A percentile compares a stretch with the other conserved stretches of the same genome.
Conservation (phyloP, 2,797 vertebrate species). For the Coilia nasus region DNA sequence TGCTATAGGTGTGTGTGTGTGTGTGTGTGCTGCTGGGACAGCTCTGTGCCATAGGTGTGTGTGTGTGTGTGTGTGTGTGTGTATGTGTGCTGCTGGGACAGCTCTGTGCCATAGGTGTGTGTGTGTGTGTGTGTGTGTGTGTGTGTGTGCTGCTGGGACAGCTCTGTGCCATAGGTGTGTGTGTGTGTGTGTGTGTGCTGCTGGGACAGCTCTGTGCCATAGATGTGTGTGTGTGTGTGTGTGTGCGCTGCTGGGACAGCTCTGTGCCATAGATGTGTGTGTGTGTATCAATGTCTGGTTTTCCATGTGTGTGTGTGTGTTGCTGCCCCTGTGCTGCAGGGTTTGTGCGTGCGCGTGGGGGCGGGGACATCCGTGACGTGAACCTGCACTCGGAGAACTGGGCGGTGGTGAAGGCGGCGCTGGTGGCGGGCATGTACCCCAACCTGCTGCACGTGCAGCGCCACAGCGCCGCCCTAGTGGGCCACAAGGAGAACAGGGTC, state of each 20-base stretch:
- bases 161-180: too few relatives aligned
- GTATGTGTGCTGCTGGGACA: too few relatives aligned
- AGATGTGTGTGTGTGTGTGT: too few relatives aligned
- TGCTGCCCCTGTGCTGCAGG: not conserved
- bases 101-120: too few relatives aligned
- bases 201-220: too few relatives aligned
- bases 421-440: conserved; percentile 94
- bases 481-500: conserved; percentile 85
- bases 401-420: conserved; percentile 93
- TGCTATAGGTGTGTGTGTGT: too few relatives aligned
- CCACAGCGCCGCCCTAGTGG: conserved; percentile 74
- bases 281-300: not conserved
- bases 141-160: too few relatives aligned
- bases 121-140: too few relatives aligned
- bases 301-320: not conserved
- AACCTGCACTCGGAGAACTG: conserved; percentile 96
- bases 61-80: too few relatives aligned
- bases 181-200: too few relatives aligned
- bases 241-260: not conserved
- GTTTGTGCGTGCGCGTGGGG: conserved; percentile 74
- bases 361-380: conserved; percentile 88
- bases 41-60: too few relatives aligned
- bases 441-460: conserved; percentile 86
- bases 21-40: too few relatives aligned
- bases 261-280: not conserved